phyloP scores from a whole-genome alignment of 2,888 invertebrate genomes.

The Mycalesis mineus region DNA sequence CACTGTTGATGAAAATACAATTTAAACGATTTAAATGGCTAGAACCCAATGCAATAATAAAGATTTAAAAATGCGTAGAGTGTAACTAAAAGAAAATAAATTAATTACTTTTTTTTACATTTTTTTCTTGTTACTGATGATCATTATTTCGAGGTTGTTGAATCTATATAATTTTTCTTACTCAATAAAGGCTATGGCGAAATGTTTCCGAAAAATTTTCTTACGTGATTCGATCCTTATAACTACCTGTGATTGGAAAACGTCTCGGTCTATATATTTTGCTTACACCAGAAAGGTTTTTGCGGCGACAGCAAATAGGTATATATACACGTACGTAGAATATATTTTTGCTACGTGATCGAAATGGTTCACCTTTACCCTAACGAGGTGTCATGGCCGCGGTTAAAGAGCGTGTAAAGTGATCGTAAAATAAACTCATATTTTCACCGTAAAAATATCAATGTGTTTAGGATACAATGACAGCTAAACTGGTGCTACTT shows the following conservation, averaged over 20 bases:
- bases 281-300: slow-evolving; percentile 31
- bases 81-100: no score
- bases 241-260: neutral
- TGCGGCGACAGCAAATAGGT: slow-evolving; percentile 40
- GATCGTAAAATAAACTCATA: slow-evolving; percentile 26
- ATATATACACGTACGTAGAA: slow-evolving; percentile 33
- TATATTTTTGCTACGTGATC: slow-evolving; percentile 38
- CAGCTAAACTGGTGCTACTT: slow-evolving; percentile 9
- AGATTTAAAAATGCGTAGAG: no score
- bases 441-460: slow-evolving; percentile 17
- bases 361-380: slow-evolving; percentile 49
- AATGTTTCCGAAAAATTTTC: neutral
- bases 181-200: no score
- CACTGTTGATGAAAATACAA: no score
- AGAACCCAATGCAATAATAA: no score
- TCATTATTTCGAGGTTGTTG: no score
- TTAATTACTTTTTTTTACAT: no score
- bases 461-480: slow-evolving; percentile 2
- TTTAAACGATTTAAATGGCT: no score
- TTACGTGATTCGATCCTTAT: neutral
- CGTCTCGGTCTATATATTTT: neutral
- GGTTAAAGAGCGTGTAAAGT: slow-evolving; percentile 32
- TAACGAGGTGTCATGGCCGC: slow-evolving; percentile 39
- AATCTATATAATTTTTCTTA: no score
- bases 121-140: no score